Percentiles rank a stretch among this genome's conserved stretches.
phyloP scores from a whole-genome alignment of 2,797 vertebrate genomes.

The Bovichtus variegatus region DNA sequence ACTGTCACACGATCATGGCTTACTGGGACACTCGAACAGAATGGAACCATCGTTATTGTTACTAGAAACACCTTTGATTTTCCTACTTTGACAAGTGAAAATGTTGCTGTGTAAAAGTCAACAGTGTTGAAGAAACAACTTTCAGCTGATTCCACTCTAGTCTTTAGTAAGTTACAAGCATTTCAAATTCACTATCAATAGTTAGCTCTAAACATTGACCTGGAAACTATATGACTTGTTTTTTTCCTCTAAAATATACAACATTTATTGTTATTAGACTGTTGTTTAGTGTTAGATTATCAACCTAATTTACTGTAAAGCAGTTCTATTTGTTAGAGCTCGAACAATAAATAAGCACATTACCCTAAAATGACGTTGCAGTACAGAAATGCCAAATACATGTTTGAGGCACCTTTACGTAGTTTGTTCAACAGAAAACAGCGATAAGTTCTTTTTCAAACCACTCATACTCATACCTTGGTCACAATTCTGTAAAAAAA shows the following conservation, averaged over 20 bases:
- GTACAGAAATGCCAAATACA: neutral
- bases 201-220: neutral
- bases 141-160: neutral
- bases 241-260: neutral
- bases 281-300: neutral
- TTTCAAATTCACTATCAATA: neutral
- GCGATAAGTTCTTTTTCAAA: neutral
- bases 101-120: neutral
- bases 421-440: neutral
- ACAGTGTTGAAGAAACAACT: neutral
- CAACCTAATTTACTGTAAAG: neutral
- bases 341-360: neutral
- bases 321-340: neutral
- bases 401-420: neutral
- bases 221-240: neutral
- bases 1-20: neutral
- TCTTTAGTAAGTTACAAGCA: neutral
- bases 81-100: neutral
- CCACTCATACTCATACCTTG: neutral
- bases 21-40: neutral
- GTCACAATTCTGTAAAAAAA: neutral
- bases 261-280: neutral
- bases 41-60: too few species aligned
- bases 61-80: neutral
- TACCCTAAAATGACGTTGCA: neutral